These are phyloP conservation scores for Colletes collaris DNA, from an alignment of 2,888 invertebrate genomes.

Conservation along the genomic window DNA sequence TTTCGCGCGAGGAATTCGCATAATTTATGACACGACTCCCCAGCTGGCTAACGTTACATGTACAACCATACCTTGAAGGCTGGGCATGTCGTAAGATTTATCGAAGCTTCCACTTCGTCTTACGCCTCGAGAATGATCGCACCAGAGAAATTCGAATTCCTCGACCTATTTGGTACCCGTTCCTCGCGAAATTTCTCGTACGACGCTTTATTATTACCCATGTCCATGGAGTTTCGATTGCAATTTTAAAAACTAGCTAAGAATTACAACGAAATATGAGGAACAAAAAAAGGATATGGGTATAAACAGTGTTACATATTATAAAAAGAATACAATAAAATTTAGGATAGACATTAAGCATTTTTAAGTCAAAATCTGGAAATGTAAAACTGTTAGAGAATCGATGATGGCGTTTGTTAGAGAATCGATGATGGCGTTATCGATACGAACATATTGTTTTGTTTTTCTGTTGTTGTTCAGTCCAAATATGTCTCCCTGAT, in stretches of 20 bases:
- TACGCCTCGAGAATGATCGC: conserved; percentile 11
- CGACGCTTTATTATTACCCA: no score
- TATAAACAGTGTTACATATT: not conserved
- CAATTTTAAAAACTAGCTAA: not conserved
- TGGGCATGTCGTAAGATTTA: conserved; percentile 25
- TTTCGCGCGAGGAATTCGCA: conserved; percentile 3
- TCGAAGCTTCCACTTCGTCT: conserved; percentile 19
- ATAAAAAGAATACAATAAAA: no score
- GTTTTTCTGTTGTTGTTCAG: no score
- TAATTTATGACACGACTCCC: conserved; percentile 11
- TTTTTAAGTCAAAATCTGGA: no score
- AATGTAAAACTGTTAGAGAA: no score
- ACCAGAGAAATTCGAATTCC: conserved; percentile 1
- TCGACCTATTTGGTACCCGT: not conserved
- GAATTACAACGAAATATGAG: conserved; percentile 8
- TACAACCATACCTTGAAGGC: not conserved
- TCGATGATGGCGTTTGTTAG: no score
- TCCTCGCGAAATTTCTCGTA: conserved; percentile 14
- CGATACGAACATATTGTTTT: no score
- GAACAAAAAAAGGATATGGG: no score
- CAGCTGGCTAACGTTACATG: not conserved
- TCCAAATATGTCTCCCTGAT: no score
- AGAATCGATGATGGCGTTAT: no score
- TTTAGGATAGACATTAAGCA: no score
- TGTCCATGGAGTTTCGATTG: not conserved